Evolutionary conservation across 2,888 invertebrate genomes (phyloP).

Genomic region (Athalia cordata): DNA sequence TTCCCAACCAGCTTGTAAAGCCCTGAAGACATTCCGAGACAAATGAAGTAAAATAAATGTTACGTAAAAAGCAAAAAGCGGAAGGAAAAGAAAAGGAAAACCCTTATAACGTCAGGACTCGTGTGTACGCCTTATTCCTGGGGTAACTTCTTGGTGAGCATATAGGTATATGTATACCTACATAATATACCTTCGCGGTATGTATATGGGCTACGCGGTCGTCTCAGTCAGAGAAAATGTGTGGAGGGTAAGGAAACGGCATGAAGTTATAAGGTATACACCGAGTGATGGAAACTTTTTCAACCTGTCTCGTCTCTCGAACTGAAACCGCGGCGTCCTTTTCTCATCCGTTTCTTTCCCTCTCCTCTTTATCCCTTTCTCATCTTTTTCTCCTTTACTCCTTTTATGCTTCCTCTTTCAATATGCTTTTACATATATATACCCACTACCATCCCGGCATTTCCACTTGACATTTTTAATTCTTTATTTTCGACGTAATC

Average conservation of each 20-base stretch:
- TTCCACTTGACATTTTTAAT: constrained; percentile 67
- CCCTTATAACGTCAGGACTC: neutral
- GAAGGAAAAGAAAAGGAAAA: neutral
- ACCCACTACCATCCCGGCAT: constrained; percentile 59
- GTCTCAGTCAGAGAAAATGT: constrained; percentile 31
- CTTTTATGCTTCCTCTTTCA: constrained; percentile 60
- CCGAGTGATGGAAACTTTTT: constrained; percentile 27
- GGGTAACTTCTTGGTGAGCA: neutral
- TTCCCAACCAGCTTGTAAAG: constrained; percentile 61
- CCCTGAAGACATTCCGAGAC: constrained; percentile 60
- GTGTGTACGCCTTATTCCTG: neutral
- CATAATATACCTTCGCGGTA: too few relatives aligned
- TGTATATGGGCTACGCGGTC: neutral
- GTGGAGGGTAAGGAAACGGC: constrained; percentile 46
- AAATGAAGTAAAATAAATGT: constrained; percentile 63
- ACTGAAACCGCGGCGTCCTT: constrained; percentile 34
- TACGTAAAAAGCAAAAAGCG: constrained; percentile 58
- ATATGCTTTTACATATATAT: constrained; percentile 57
- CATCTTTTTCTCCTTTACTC: constrained; percentile 45
- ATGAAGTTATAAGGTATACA: constrained; percentile 24
- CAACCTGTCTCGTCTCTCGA: constrained; percentile 58
- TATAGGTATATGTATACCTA: neutral
- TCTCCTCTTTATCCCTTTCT: neutral
- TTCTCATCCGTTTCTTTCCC: neutral
- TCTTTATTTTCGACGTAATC: constrained; percentile 65